Conservation (phyloP, 2,797 vertebrate genomes). For the Mormyrus hasselquistii region DNA sequence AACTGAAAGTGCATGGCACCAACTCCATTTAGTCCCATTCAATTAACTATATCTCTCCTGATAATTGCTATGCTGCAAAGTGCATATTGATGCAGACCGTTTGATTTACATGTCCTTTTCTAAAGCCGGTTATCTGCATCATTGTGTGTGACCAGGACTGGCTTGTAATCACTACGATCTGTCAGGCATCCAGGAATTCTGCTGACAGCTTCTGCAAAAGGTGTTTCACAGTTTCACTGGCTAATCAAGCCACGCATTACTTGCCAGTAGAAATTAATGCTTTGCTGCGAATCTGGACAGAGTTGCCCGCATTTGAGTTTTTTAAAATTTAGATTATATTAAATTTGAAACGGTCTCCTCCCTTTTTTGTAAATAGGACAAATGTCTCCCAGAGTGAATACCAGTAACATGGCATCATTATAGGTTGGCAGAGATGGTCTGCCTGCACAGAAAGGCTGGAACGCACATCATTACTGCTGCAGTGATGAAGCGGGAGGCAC, state of each 20-base stretch:
- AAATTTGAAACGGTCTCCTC: background rate
- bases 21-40: background rate
- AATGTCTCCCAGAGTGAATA: background rate
- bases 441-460: background rate
- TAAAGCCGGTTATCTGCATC: background rate
- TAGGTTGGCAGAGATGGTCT: background rate
- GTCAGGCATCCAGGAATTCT: background rate
- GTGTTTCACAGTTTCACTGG: background rate
- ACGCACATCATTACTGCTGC: background rate
- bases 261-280: background rate
- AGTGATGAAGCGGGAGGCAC: background rate
- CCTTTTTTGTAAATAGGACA: background rate
- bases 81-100: background rate
- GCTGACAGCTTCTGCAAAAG: background rate
- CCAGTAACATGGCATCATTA: background rate
- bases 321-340: background rate
- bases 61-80: background rate
- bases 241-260: background rate
- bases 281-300: background rate
- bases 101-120: background rate
- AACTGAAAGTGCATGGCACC: background rate
- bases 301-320: background rate
- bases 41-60: conserved; percentile 10
- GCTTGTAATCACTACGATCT: background rate
- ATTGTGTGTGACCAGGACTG: background rate